Base-by-base conservation (phyloP, 2,113 vertebrate genomes). In the Rallus limicola region DNA sequence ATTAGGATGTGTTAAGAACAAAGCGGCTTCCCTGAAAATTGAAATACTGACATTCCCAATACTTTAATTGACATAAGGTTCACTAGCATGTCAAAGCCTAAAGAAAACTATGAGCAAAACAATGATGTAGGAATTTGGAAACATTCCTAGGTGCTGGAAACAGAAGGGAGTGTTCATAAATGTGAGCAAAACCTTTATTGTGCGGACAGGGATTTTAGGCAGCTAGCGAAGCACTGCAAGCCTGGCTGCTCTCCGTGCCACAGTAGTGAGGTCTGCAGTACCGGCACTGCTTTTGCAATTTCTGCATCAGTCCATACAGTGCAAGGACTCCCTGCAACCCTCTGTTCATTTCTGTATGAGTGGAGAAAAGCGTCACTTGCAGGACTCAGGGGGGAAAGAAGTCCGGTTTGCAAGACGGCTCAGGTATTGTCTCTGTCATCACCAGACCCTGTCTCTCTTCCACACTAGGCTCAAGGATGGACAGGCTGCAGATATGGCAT, bases 11-110 rank as follows among this genome's bases (percentile, higher is more conserved):
- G 15, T 52, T 92, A 90, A 96, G 86, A 84, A 59, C 14, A 25
- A 86, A 75, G 65, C 20, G n/a, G 26, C 63, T 89, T 78, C 65
- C 65, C 89, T 85, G 58, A 92, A 91, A 85, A 93, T 92, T 53
- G 82, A 90, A 82, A 74, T 77, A 78, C 48, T 88, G 50, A 46
- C 69, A 60, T 87, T 87, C 58, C 48, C 40, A 33, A 68, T 36
- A 79, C 42, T 74, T 95, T 62, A 76, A 80, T n/a, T 76, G 82
- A 46, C 42, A 38, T 77, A 58, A 52, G n/a, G 26, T 70, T 94
- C 65, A 74, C 21, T 78, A 69, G 72, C 16, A 12, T 34, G n/a
- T 67, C 85, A 87, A 82, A 94, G 25, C 16, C 26, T 70, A 77
- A 86, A 94, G 40, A 82, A 67, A 80, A 50, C 33, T 40, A 11